Conservation (phyloP, 1,140 invertebrate genomes). For the Druon quercuslanigerum region DNA sequence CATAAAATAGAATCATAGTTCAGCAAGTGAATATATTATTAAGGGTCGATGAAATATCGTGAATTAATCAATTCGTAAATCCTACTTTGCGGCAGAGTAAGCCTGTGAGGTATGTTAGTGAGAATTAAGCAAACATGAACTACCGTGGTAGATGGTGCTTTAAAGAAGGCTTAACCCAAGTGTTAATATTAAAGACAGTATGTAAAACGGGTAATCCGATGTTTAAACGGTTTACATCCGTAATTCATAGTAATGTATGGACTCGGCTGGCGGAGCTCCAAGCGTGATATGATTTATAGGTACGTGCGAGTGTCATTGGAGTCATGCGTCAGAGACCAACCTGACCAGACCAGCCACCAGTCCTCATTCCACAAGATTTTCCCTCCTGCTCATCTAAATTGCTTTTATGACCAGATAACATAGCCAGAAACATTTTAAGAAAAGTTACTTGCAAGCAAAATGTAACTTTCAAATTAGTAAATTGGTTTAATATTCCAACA, state of each 20-base stretch:
- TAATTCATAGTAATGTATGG: conserved; percentile 74
- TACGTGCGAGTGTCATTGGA: conserved; percentile 71
- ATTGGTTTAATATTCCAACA: too few species aligned
- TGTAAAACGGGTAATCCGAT: conserved; percentile 73
- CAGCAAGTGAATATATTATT: not conserved
- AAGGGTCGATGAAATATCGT: not conserved
- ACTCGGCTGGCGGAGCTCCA: conserved; percentile 61
- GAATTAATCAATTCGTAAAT: not conserved
- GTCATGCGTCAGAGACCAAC: conserved; percentile 64
- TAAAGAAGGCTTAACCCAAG: conserved; percentile 58
- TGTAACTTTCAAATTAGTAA: too few species aligned
- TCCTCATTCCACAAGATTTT: not conserved
- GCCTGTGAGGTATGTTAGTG: not conserved
- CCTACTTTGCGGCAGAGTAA: conserved; percentile 8
- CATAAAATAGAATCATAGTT: not conserved
- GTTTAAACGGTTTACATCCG: conserved; percentile 73
- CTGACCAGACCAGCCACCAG: conserved; percentile 40
- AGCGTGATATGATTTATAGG: conserved; percentile 68
- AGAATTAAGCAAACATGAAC: not conserved
- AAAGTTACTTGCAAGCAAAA: too few species aligned
- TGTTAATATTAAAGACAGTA: conserved; percentile 71
- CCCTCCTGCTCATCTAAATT: not conserved
- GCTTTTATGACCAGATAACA: too few species aligned
- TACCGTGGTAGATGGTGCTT: conserved; percentile 48
- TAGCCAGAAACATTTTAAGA: too few species aligned